Evolutionary conservation across 2,113 vertebrate genomes (phyloP), one percentile per base, ranked within the genome.

Genomic region (Cyprinodon brontotheroides): DNA sequence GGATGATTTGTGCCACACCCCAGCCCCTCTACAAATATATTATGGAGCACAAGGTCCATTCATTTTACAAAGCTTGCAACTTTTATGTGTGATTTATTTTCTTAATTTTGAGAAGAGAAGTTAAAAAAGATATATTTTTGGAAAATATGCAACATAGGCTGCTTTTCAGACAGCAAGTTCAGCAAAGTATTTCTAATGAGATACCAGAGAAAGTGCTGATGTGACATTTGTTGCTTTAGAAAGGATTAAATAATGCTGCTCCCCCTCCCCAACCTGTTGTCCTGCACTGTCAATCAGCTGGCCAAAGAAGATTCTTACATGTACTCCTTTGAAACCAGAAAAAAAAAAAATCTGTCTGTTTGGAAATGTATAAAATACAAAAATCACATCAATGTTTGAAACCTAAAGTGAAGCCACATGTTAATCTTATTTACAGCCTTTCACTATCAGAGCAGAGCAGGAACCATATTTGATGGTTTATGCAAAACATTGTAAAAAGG

Each of bases 1-100:
- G 82, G 71, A 78, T 60, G 72, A 69, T 84, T 81, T 84, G 61
- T 77, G 63, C 77, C 74, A 48, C 79, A 71, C 72, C 50, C 80
- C 71, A 47, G 59, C 22, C 37, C 41, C 71, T 70, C 70, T 72
- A 47, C 9, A 63, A 17, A 37, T 64, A 45, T 36, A 29, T 62
- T 50, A 38, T 22, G 22, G 9, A 43, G 11, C 2, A n/a, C 45
- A 69, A 36, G 14, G 4, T n/a, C 37, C 40, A 22, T 29, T 45
- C 13, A 11, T 45, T n/a, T 5, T n/a, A 36, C 4, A 57, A 2
- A 57, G 50, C 0, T 20, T 3, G 7, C 50, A 5, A 20, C 15
- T 45, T 45, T 45, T 2, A 45, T 11, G 5, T 45, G 9, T 10
- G 11, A 7, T 45, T 45, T 11, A 45, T 45, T 45, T 45, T 8